Base-by-base conservation (phyloP, 2,113 vertebrate genomes). In the Stictonetta naevosa region DNA sequence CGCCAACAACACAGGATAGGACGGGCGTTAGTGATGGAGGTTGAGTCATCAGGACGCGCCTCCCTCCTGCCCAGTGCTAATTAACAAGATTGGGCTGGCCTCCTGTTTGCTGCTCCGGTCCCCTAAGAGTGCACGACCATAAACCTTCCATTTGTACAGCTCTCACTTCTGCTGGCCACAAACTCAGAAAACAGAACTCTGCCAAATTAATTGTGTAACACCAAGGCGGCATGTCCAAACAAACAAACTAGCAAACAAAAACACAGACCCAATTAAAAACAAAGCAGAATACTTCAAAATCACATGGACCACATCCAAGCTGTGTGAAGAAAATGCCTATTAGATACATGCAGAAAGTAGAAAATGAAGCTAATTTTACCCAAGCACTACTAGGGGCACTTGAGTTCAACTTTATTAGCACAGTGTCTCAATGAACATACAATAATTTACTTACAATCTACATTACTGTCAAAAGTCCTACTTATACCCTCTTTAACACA, bases 91-190 rank as follows among this genome's bases (percentile, higher is more conserved):
- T 4, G 62, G 18, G 23, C 23, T 67, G 69, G 31, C 55, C 28
- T 48, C 1, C 0, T 12, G 19, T 12, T 12, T 10, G 29, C 53
- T 66, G 5, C 10, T 38, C 64, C 44, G 13, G 33, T 75, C 60
- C 76, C 60, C n/a, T 33, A 34, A n/a, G 38, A 76, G 2, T 26
- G 25, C 2, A 10, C 2, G 6, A 83, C 40, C 62, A 46, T 3
- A 1, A 66, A 25, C 34, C 46, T 55, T 14, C 5, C 40, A 31
- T 56, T 34, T 67, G 67, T 20, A 23, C 55, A 55, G 55, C 42
- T 34, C 20, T 34, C 62, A 7, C 63, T 91, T 71, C 62, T 62
- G 68, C 46, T 0, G 3, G 56, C 21, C 62, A 34, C 67, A 10
- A 22, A 79, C 7, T 14, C 67, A 66, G 78, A 44, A 76, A 62